Conservation (phyloP, 1,140 invertebrate species). For the Hesperophylax magnus region DNA sequence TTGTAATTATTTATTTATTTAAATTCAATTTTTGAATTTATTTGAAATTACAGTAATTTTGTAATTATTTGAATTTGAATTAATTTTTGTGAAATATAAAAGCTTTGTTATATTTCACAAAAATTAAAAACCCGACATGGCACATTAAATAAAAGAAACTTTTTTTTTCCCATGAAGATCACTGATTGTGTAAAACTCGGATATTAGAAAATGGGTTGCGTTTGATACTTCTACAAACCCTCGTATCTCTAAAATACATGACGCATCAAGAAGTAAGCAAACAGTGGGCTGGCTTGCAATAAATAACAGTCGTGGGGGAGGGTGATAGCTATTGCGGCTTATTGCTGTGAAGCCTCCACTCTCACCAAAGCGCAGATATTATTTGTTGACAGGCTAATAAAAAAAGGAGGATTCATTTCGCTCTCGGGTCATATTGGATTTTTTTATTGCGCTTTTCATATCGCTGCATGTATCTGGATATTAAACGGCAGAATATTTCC, state of each 20-base stretch:
- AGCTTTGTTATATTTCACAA: no score
- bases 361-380: background rate
- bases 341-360: conserved; percentile 20
- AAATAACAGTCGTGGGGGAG: conserved; percentile 31
- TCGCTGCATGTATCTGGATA: background rate
- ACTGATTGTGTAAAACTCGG: background rate
- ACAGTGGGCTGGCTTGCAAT: conserved; percentile 39
- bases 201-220: conserved; percentile 5
- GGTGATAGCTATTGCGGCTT: conserved; percentile 33
- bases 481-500: background rate
- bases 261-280: conserved; percentile 52
- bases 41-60: no score
- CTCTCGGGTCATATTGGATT: conserved; percentile 11
- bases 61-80: no score
- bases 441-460: conserved; percentile 22
- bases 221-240: background rate
- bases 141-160: no score
- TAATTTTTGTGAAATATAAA: no score
- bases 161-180: no score
- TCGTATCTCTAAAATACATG: conserved; percentile 47
- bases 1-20: no score
- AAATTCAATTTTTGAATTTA: no score
- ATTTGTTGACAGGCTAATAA: conserved; percentile 27
- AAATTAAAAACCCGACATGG: no score
- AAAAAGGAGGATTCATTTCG: conserved; percentile 11